phyloP scores from a whole-genome alignment of 2,113 vertebrate genomes.

The Hepsetus odoe region DNA sequence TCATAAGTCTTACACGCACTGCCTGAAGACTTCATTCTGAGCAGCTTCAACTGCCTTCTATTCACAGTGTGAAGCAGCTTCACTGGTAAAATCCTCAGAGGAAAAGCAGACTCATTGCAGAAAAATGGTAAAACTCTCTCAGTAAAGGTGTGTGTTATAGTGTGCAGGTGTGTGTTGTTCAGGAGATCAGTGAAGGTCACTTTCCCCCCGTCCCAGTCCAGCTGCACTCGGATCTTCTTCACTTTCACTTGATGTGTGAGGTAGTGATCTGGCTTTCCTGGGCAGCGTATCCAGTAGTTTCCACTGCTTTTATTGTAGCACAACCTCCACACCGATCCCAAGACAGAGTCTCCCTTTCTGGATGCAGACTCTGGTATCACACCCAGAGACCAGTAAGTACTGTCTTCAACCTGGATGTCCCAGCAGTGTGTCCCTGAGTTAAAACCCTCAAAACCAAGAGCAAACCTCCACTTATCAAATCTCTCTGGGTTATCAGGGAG shows the following conservation, averaged over 20 bases:
- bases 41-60: too few species aligned
- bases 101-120: background rate
- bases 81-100: background rate
- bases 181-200: constrained; percentile 15
- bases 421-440: constrained; percentile 40
- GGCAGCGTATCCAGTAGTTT: background rate
- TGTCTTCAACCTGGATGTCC: constrained; percentile 48
- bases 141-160: too few species aligned
- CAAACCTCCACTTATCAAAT: background rate
- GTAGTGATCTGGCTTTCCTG: background rate
- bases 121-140: too few species aligned
- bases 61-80: background rate
- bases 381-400: constrained; percentile 43
- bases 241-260: background rate
- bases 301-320: background rate
- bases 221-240: background rate
- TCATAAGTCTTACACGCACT: too few species aligned
- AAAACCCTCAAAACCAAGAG: constrained; percentile 45
- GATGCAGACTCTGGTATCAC: constrained; percentile 32
- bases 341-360: background rate
- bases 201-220: constrained; percentile 23
- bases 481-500: constrained; percentile 18
- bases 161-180: background rate
- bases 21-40: too few species aligned
- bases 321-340: background rate